Evolutionary conservation across 2,888 invertebrate species (phyloP).

Genomic region (Pantelozetes paolii): DNA sequence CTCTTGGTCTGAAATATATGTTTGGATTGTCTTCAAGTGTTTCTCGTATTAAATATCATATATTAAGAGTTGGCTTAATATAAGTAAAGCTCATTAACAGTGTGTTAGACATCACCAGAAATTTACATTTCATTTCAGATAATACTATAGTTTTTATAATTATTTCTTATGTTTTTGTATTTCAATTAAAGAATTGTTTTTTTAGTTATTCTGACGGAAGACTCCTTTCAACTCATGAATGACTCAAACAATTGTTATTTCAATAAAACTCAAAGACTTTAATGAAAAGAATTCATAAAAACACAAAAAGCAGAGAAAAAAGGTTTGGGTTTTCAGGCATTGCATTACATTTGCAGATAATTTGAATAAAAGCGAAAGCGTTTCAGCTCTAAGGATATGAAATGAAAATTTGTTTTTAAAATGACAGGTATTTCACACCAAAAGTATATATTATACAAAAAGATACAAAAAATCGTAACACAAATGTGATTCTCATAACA

Average conservation of each 20-base stretch:
- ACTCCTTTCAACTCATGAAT: neutral
- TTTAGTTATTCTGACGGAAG: neutral
- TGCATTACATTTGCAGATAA: neutral
- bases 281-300: neutral
- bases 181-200: neutral
- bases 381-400: no score
- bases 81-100: slow-evolving; percentile 11
- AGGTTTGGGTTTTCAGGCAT: neutral
- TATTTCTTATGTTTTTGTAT: neutral
- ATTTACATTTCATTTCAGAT: neutral
- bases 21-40: neutral
- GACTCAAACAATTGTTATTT: neutral
- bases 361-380: neutral
- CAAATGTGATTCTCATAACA: neutral
- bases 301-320: neutral
- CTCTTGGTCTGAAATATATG: neutral
- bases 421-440: neutral
- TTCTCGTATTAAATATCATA: neutral
- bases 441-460: neutral
- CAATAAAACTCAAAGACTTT: neutral
- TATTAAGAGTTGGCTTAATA: neutral
- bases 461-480: neutral
- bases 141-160: neutral
- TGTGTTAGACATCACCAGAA: slow-evolving; percentile 14
- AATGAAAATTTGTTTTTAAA: no score